Evolutionary conservation across 1,140 invertebrate species (phyloP).

Genomic region (Meteorus sp.): DNA sequence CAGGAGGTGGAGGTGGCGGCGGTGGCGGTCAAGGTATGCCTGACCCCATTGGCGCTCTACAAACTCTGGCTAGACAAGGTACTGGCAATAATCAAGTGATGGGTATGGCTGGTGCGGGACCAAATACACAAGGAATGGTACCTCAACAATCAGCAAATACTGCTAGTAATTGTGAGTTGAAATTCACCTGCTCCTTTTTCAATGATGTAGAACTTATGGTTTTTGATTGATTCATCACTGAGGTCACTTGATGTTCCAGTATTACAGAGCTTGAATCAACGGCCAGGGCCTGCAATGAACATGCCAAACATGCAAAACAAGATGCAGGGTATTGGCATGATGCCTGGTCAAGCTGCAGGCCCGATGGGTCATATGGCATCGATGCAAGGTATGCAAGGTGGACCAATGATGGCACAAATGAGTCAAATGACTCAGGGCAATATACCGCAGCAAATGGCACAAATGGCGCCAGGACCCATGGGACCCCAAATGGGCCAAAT

Average conservation of each 20-base stretch:
- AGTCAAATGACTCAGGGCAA: constrained; percentile 51
- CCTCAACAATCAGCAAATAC: constrained; percentile 57
- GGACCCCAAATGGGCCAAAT: constrained; percentile 45
- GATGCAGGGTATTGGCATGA: constrained; percentile 57
- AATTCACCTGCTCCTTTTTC: background rate
- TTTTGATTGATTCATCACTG: background rate
- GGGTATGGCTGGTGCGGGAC: constrained; percentile 57
- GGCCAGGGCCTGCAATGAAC: constrained; percentile 62
- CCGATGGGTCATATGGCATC: constrained; percentile 52
- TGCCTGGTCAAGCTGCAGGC: constrained; percentile 50
- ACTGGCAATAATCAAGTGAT: constrained; percentile 66
- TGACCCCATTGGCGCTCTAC: constrained; percentile 85
- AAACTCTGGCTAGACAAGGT: constrained; percentile 80
- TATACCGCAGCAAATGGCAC: constrained; percentile 52
- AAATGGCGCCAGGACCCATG: constrained; percentile 50
- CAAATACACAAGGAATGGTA: constrained; percentile 62
- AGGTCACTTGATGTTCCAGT: constrained; percentile 44
- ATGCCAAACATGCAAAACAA: constrained; percentile 65
- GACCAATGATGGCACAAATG: constrained; percentile 54
- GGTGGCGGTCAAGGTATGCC: constrained; percentile 62
- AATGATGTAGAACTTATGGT: background rate
- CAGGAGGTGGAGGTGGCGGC: constrained; percentile 41
- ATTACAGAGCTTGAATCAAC: constrained; percentile 65
- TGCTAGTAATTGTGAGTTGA: constrained; percentile 58
- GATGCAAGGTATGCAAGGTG: constrained; percentile 52